Conservation (phyloP, 2,113 vertebrate genomes). For the Gallinago media region DNA sequence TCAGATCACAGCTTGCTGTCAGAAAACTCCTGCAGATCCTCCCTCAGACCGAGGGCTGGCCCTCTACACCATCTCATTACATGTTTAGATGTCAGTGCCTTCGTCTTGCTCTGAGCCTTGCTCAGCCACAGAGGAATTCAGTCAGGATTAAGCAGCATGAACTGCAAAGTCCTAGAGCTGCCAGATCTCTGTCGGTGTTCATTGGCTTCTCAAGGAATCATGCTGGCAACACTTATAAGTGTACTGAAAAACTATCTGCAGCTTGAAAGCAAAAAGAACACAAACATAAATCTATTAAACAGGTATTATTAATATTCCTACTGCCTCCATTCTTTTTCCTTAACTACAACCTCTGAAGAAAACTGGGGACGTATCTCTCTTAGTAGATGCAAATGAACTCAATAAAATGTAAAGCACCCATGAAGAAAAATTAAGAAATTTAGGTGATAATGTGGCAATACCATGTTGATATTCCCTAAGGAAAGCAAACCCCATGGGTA, state of each 20-base stretch:
- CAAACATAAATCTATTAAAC: neutral
- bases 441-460: neutral
- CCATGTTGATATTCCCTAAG: neutral
- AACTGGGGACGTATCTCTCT: neutral
- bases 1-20: neutral
- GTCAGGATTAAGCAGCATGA: neutral
- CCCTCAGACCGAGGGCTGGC: neutral
- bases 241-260: neutral
- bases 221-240: neutral
- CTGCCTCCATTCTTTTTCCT: neutral
- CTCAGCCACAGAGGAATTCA: neutral
- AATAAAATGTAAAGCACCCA: neutral
- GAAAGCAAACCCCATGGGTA: neutral
- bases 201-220: neutral
- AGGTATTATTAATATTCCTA: neutral
- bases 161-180: neutral
- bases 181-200: neutral
- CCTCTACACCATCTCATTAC: neutral
- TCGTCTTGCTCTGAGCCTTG: neutral
- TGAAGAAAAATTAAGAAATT: neutral
- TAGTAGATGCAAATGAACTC: neutral
- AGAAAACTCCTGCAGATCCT: neutral
- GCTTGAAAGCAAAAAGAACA: neutral
- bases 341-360: neutral
- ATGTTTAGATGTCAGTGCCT: neutral